Evolutionary conservation across 2,113 vertebrate genomes (phyloP).

Genomic region (Tiliqua scincoides): DNA sequence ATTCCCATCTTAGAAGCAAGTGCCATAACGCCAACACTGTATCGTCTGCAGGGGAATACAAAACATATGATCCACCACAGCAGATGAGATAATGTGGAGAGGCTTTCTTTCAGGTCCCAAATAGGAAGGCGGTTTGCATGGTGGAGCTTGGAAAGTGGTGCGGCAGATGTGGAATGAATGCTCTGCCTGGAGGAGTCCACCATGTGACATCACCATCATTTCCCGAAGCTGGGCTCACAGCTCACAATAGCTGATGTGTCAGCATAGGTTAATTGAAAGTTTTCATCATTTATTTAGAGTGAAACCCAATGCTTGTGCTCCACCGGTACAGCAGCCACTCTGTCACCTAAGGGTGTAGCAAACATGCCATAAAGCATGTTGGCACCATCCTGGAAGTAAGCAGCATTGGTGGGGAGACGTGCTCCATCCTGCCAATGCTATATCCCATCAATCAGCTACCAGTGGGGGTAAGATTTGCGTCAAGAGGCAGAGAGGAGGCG

Average conservation of each 20-base stretch:
- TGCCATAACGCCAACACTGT: neutral
- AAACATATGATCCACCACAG: neutral
- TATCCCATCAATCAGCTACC: too few relatives aligned
- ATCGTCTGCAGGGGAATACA: neutral
- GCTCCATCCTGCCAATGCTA: too few relatives aligned
- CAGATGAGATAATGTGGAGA: neutral
- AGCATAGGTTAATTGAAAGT: neutral
- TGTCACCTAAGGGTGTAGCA: too few relatives aligned
- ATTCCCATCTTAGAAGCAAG: neutral
- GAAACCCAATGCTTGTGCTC: too few relatives aligned
- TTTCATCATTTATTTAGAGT: neutral
- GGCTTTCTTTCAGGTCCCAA: neutral
- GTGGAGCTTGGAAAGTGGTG: neutral
- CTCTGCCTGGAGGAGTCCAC: neutral
- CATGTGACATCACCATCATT: neutral
- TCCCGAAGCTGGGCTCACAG: neutral
- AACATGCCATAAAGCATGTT: too few relatives aligned
- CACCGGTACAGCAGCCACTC: too few relatives aligned
- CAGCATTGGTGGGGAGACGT: too few relatives aligned
- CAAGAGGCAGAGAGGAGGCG: too few relatives aligned
- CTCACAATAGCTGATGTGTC: neutral
- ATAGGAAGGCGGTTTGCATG: neutral
- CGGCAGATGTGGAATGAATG: neutral
- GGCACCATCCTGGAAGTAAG: too few relatives aligned
- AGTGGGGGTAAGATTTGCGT: too few relatives aligned